Percentiles rank a stretch among this genome's conserved stretches.
phyloP scores from a whole-genome alignment of 2,797 vertebrate genomes.

The Mus spretus region DNA sequence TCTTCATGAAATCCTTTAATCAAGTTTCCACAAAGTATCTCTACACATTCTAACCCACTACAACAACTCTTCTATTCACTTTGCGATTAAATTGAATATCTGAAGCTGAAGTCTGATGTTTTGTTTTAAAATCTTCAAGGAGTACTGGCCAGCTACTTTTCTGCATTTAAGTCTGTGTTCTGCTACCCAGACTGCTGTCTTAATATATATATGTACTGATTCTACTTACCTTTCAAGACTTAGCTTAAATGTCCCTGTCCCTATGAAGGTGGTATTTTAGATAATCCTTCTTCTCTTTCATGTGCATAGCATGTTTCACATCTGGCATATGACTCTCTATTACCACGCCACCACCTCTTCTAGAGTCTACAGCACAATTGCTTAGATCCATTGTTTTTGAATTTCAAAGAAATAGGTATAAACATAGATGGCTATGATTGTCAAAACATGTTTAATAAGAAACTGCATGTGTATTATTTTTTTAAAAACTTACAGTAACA shows the following conservation, averaged over 20 bases:
- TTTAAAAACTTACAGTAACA: constrained; percentile 18
- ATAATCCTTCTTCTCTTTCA: background rate
- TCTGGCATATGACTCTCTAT: background rate
- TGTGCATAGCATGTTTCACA: background rate
- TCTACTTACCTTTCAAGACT: background rate
- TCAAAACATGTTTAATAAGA: background rate
- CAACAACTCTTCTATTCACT: background rate
- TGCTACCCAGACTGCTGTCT: background rate
- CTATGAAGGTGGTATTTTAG: background rate
- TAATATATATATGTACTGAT: background rate
- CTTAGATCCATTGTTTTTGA: constrained; percentile 33
- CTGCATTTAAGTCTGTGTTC: background rate
- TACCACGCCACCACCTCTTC: background rate
- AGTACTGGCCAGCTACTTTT: background rate
- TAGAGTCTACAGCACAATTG: background rate
- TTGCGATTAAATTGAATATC: background rate
- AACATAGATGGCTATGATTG: background rate
- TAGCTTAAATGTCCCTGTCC: background rate
- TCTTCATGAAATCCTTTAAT: constrained; percentile 27
- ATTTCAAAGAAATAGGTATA: constrained; percentile 42
- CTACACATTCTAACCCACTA: background rate
- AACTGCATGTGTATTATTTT: constrained; percentile 26
- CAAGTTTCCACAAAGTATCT: background rate
- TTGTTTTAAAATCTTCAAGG: background rate
- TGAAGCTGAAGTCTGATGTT: background rate